Base-by-base conservation (phyloP, 2,113 vertebrate genomes). In the Coptodon bakossiorum region DNA sequence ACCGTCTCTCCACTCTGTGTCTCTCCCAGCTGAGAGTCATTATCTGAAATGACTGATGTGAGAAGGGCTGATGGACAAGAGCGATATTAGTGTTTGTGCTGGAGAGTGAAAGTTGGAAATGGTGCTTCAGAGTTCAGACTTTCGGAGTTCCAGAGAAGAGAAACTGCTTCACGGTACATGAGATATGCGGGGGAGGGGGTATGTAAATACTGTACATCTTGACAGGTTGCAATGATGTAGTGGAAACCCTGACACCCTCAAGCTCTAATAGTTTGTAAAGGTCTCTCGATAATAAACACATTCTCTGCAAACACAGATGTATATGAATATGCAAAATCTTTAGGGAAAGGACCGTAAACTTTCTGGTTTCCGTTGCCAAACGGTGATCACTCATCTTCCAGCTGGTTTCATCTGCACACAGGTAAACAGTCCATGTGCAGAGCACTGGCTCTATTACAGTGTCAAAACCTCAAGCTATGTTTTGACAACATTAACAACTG, bases 11-110 rank as follows among this genome's bases (percentile, higher is more conserved):
- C 24, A 6, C 81, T 88, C 82, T 29, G 48, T 66, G 73, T 88
- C 79, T 86, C 86, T 68, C 79, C 81, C 89, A 85, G 93, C 87
- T 91, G 91, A 90, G 86, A 92, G 82, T 87, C 88, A 92, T 96
- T 93, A 95, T 94, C 91, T 90, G 81, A 85, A 90, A 94, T 92
- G 92, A 94, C 66, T 90, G 91, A 92, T 90, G 88, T 83, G 83
- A 92, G 87, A 93, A 81, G 3, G 14, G 88, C 92, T 94, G 91
- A 93, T 93, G 90, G 91, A 93, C 91, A 83, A 84, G 88, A 22
- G 73, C 9, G 89, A 91, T 91, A 89, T 89, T 80, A 84, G 76
- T 87, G 88, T 93, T 90, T 82, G 83, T 80, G 83, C 68, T 53
- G 24, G 27, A 63, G 73, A 91, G 81, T 82, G 82, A 91, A 92